A percentile compares a stretch with the other conserved stretches of the same genome.
Conservation (phyloP, 2,888 invertebrate genomes). For the Gari tellinella region DNA sequence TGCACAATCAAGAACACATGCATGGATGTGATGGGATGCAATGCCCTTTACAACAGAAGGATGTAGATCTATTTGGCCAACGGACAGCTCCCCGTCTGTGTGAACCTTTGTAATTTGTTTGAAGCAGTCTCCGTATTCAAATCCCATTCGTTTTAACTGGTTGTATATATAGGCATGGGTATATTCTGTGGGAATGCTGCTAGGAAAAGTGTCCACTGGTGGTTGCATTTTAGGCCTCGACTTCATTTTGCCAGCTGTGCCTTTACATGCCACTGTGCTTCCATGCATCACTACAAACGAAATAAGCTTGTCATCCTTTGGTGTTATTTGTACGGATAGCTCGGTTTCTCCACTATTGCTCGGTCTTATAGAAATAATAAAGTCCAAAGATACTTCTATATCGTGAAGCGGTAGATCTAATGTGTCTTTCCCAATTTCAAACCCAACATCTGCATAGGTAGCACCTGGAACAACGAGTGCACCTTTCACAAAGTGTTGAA, state of each 20-base stretch:
- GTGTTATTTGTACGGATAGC: not conserved
- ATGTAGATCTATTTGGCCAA: not conserved
- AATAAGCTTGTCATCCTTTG: not conserved
- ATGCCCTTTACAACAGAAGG: not conserved
- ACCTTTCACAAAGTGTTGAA: too few species aligned
- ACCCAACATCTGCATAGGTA: constrained; percentile 51
- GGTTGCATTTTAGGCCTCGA: not conserved
- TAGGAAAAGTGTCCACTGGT: not conserved
- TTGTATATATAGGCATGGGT: not conserved
- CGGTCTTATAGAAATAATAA: not conserved
- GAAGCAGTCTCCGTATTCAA: constrained; percentile 1
- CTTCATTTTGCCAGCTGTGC: not conserved
- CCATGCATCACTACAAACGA: not conserved
- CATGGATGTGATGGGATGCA: constrained; percentile 4
- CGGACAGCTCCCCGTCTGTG: not conserved
- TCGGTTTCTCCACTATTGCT: not conserved
- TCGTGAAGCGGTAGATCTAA: not conserved
- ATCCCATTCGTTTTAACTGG: not conserved
- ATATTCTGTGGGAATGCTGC: not conserved
- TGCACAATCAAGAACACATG: constrained; percentile 18
- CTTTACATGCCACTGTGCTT: not conserved
- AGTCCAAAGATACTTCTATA: constrained; percentile 1
- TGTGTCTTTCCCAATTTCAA: constrained; percentile 37
- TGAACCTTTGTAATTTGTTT: not conserved
- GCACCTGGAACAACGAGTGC: constrained; percentile 60